phyloP scores from a whole-genome alignment of 2,797 vertebrate species.

The Simalia tracyae region DNA sequence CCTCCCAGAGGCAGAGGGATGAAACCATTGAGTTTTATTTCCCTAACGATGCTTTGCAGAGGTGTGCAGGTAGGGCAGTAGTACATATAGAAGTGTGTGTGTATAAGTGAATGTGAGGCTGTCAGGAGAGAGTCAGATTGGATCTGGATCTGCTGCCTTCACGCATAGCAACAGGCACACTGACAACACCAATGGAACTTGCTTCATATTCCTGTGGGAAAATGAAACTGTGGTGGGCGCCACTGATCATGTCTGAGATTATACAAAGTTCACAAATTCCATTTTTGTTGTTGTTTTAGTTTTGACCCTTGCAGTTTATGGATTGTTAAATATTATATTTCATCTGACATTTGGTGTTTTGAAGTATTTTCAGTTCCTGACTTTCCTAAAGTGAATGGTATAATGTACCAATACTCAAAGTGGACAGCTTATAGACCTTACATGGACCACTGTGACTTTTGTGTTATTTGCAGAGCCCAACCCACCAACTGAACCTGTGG shows the following conservation, averaged over 20 bases:
- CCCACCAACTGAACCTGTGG: not conserved
- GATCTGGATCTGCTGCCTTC: not conserved
- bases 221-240: not conserved
- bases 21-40: not conserved
- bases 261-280: conserved; percentile 6
- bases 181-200: not conserved
- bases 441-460: not conserved
- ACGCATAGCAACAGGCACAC: no score
- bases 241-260: not conserved
- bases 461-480: not conserved
- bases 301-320: conserved; percentile 7
- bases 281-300: not conserved
- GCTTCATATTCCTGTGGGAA: not conserved
- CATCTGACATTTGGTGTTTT: conserved; percentile 9
- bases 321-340: conserved; percentile 16
- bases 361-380: not conserved
- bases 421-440: not conserved
- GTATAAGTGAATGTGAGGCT: not conserved
- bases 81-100: not conserved
- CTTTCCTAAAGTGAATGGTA: not conserved
- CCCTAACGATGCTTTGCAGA: not conserved
- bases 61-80: not conserved
- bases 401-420: not conserved
- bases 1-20: not conserved
- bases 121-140: not conserved